Conservation (phyloP, 2,797 vertebrate genomes). For the Melanotaenia maccullochi region DNA sequence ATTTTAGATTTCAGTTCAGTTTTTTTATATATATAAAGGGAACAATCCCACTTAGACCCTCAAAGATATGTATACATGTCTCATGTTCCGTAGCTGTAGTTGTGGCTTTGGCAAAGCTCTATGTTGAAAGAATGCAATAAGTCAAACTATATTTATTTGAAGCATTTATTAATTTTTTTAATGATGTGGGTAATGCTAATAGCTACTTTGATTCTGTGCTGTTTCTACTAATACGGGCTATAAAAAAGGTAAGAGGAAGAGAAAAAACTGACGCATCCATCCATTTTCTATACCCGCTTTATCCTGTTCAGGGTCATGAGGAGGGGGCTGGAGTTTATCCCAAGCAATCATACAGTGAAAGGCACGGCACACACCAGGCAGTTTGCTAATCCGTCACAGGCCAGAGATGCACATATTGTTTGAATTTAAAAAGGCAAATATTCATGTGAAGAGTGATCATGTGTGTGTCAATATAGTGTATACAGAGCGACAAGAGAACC, state of each 20-base stretch:
- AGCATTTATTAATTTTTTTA: slow-evolving; percentile 48
- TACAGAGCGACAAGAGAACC: slow-evolving; percentile 8
- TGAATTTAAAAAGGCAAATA: slow-evolving; percentile 4
- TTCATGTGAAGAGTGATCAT: neutral
- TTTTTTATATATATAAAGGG: too few relatives aligned
- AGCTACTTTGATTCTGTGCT: neutral
- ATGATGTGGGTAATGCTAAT: slow-evolving; percentile 45
- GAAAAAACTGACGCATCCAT: neutral
- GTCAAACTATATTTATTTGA: neutral
- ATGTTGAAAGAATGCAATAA: neutral
- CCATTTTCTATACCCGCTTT: neutral
- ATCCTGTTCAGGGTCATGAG: neutral
- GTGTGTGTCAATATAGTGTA: neutral
- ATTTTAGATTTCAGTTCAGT: too few relatives aligned
- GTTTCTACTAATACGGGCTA: neutral
- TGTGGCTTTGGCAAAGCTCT: neutral
- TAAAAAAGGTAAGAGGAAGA: neutral
- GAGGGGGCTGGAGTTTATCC: neutral
- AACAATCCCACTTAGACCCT: neutral
- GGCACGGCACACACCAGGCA: neutral
- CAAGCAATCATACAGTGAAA: neutral
- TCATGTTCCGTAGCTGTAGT: neutral
- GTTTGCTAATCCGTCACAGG: neutral
- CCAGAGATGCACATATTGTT: slow-evolving; percentile 1
- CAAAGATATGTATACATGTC: neutral